Conservation (phyloP, 2,888 invertebrate species). For the Lasioglossum malachurum region DNA sequence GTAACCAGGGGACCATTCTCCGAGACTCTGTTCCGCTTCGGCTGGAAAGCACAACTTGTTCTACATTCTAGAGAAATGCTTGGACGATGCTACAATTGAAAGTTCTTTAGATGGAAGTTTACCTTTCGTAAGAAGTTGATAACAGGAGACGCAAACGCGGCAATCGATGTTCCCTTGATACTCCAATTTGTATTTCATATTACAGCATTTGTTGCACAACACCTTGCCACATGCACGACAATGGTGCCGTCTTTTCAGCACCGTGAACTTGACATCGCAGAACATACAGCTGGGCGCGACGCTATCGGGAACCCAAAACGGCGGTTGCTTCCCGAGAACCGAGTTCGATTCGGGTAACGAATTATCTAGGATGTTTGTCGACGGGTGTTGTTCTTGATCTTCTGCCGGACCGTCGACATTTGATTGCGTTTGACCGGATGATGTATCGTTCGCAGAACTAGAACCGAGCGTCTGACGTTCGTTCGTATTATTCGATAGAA, state of each 20-base stretch:
- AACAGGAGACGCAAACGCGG: constrained; percentile 91
- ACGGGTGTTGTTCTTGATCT: constrained; percentile 77
- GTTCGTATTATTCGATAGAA: constrained; percentile 70
- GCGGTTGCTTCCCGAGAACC: constrained; percentile 90
- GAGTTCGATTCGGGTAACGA: constrained; percentile 82
- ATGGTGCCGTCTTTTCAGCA: constrained; percentile 94
- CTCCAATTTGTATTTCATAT: constrained; percentile 89
- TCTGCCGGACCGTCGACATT: constrained; percentile 73
- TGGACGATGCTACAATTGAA: background rate
- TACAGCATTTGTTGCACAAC: constrained; percentile 92
- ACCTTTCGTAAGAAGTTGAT: constrained; percentile 87
- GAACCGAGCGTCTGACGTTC: constrained; percentile 62
- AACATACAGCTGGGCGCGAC: constrained; percentile 93
- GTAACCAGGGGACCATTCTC: constrained; percentile 78
- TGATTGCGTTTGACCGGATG: constrained; percentile 70
- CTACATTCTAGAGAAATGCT: constrained; percentile 70
- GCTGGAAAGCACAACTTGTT: constrained; percentile 68
- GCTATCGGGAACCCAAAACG: constrained; percentile 95
- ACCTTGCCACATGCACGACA: constrained; percentile 95
- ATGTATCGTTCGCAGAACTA: constrained; percentile 73
- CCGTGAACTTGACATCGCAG: constrained; percentile 92
- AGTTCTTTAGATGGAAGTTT: constrained; percentile 25
- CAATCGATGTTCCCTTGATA: constrained; percentile 92
- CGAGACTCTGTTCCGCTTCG: constrained; percentile 78
- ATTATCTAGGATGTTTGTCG: constrained; percentile 80